Evolutionary conservation across 1,140 invertebrate species (phyloP).

Genomic region (Sesamia nonagrioides): DNA sequence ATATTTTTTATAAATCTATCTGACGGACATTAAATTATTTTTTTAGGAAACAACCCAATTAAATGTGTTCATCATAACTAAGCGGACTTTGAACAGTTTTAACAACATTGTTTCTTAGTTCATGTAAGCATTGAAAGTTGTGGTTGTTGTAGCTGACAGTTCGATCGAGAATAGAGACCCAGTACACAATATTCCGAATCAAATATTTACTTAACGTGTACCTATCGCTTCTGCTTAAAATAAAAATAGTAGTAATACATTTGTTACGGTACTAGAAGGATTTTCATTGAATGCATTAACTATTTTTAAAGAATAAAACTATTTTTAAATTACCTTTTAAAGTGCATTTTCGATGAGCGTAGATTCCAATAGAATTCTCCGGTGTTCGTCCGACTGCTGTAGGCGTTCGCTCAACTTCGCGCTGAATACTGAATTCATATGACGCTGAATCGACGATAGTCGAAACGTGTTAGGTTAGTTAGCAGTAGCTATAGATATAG

Average conservation of each 20-base stretch:
- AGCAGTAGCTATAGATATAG: too few species aligned
- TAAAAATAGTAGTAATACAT: constrained; percentile 12
- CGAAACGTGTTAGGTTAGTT: too few species aligned
- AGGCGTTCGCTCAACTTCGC: constrained; percentile 56
- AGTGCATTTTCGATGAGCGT: constrained; percentile 39
- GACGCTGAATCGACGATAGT: constrained; percentile 57
- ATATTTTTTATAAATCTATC: too few species aligned
- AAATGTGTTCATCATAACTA: constrained; percentile 45
- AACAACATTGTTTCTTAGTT: background rate
- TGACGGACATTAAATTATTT: too few species aligned
- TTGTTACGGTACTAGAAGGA: constrained; percentile 25
- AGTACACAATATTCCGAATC: constrained; percentile 45
- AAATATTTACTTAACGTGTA: constrained; percentile 48
- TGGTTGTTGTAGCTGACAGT: constrained; percentile 24
- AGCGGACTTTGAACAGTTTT: constrained; percentile 14
- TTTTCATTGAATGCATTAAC: constrained; percentile 32
- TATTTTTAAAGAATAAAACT: constrained; percentile 35
- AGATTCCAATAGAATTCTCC: constrained; percentile 45
- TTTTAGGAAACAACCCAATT: too few species aligned
- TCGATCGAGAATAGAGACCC: constrained; percentile 19
- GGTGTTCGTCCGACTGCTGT: constrained; percentile 38
- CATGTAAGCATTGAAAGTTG: constrained; percentile 3
- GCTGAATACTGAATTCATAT: constrained; percentile 65
- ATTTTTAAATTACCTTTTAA: constrained; percentile 39
- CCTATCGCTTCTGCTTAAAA: constrained; percentile 13